Evolutionary conservation across 2,888 invertebrate species (phyloP).

Genomic region (Brachyptera putata): DNA sequence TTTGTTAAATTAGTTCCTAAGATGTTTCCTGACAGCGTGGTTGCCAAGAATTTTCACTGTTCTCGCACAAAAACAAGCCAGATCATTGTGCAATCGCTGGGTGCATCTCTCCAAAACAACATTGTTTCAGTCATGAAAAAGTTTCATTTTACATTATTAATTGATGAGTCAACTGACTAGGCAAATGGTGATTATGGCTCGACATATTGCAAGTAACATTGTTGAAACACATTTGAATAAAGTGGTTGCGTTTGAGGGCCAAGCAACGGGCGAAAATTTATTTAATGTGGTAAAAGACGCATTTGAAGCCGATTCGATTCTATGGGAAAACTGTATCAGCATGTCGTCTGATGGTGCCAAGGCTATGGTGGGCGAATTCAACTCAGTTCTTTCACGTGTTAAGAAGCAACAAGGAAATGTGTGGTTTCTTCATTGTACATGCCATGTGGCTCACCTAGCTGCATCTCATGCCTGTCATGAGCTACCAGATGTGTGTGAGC

Average conservation of each 20-base stretch:
- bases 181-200: conserved; percentile 1
- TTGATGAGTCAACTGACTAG: background rate
- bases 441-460: background rate
- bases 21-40: conserved; percentile 4
- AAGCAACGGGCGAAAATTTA: background rate
- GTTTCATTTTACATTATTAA: too few relatives aligned
- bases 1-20: background rate
- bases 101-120: too few relatives aligned
- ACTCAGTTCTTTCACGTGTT: too few relatives aligned
- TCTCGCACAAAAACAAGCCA: too few relatives aligned
- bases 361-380: too few relatives aligned
- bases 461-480: background rate
- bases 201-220: conserved; percentile 1
- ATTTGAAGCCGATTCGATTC: background rate
- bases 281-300: background rate
- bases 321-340: too few relatives aligned
- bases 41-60: too few relatives aligned
- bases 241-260: background rate
- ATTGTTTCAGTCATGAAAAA: too few relatives aligned
- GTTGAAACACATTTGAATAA: background rate
- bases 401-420: too few relatives aligned
- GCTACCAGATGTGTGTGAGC: background rate
- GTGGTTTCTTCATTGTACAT: background rate
- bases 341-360: too few relatives aligned
- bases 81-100: too few relatives aligned